Conservation (phyloP, 2,113 vertebrate species). For the Lota lota region DNA sequence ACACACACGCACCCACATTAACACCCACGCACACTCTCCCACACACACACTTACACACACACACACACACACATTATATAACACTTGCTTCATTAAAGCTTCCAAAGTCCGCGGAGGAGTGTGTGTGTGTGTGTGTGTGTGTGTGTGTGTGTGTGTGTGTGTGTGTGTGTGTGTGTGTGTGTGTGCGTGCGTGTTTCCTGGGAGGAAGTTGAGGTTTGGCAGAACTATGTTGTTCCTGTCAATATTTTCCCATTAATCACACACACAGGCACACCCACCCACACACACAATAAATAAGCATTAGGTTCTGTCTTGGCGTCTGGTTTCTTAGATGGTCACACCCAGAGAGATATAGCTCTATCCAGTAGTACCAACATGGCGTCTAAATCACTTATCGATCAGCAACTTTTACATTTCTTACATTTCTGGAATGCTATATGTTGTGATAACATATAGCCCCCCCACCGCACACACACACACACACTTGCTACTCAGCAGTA, state of each 20-base stretch:
- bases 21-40: too few relatives aligned
- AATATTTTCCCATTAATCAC: slow-evolving; percentile 29
- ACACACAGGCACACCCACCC: slow-evolving; percentile 6
- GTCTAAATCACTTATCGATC: too few relatives aligned
- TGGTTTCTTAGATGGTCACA: too few relatives aligned
- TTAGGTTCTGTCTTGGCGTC: too few relatives aligned
- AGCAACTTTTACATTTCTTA: too few relatives aligned
- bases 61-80: slow-evolving; percentile 27
- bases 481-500: not conserved
- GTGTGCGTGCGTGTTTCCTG: slow-evolving; percentile 35
- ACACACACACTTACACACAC: too few relatives aligned
- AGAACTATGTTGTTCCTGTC: slow-evolving; percentile 51
- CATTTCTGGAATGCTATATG: too few relatives aligned
- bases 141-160: slow-evolving; percentile 10
- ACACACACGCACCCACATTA: not conserved
- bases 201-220: slow-evolving; percentile 50
- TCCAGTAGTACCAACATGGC: too few relatives aligned
- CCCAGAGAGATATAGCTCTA: too few relatives aligned
- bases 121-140: not conserved
- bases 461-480: not conserved
- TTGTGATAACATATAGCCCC: too few relatives aligned
- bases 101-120: too few relatives aligned
- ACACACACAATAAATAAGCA: too few relatives aligned
- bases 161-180: slow-evolving; percentile 11
- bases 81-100: slow-evolving; percentile 9